Evolutionary conservation across 1,140 invertebrate genomes (phyloP), one percentile per base, ranked within the genome.

Genomic region (Galleria mellonella): DNA sequence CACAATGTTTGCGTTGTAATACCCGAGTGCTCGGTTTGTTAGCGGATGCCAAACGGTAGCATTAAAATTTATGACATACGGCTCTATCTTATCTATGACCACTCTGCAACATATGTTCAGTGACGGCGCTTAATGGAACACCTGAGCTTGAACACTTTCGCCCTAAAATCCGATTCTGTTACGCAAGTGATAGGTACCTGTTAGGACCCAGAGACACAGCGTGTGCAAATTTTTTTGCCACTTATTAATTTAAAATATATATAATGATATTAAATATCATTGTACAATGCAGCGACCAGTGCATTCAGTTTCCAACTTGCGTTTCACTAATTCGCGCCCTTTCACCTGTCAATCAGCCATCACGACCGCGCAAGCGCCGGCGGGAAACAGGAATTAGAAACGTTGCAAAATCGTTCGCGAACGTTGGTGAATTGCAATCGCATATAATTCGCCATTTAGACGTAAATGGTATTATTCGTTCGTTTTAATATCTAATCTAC

Each of bases 31-130:
- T 66, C 54, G 55, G 54, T 70, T 59, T 73, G 72, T 72, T 54
- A 39, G 55, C 62, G 53, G 64, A 75, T 72, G 70, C 68, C 67
- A 73, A 79, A 83, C 79, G 73, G 75, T 79, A 82, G 79, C 74
- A 59, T 38, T 62, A 43, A 67, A 63, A 65, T 72, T 70, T 72
- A 79, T 70, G 73, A 84, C 79, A 84, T 82, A 84, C 69, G 73
- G 73, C 62, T 78, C 68, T 84, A 82, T 83, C 79, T 83, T 83
- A 83, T 83, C 79, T 73, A 46, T 67, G 68, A 52, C 72, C 74
- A 83, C 76, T 83, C 64, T 51, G 58, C 53, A 62, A 65, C 79
- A 82, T 82, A 83, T 83, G 79, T 71, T 67, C 67, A 63, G 43
- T 40, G 14, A 55, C 60, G 58, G 47, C 62, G 65, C 58, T 58